phyloP scores from a whole-genome alignment of 2,113 vertebrate genomes.

The Cochlearius cochlearius region DNA sequence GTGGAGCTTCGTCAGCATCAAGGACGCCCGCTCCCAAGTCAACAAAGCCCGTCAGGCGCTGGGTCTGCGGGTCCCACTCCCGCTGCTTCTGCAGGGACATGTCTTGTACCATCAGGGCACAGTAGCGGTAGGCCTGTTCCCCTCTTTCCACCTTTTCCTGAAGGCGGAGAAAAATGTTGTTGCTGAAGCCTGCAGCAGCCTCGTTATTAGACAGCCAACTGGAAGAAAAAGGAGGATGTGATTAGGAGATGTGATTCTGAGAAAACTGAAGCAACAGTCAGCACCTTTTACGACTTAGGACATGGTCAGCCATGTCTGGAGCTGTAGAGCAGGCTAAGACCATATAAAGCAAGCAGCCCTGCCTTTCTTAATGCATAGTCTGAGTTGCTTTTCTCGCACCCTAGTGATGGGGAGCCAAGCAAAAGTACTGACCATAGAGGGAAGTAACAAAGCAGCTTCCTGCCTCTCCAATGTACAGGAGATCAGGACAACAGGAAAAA shows the following conservation, averaged over 20 bases:
- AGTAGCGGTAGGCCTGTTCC: conserved; percentile 26
- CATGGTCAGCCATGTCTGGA: background rate
- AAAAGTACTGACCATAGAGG: background rate
- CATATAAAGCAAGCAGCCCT: background rate
- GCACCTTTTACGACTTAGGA: background rate
- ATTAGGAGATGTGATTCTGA: background rate
- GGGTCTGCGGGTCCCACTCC: conserved; percentile 48
- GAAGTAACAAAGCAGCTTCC: background rate
- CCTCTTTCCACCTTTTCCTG: conserved; percentile 49
- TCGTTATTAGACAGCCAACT: conserved; percentile 59
- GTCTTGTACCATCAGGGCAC: conserved; percentile 31
- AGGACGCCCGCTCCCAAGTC: conserved; percentile 55
- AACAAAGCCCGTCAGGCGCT: conserved; percentile 20
- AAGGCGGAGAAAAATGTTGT: conserved; percentile 49
- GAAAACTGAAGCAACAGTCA: background rate
- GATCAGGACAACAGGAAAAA: background rate
- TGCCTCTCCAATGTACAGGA: background rate
- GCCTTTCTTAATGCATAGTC: background rate
- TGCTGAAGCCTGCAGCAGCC: conserved; percentile 61
- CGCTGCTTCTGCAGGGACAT: conserved; percentile 45
- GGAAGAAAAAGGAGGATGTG: background rate
- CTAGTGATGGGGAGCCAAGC: background rate
- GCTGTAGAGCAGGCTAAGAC: background rate
- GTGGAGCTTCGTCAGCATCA: conserved; percentile 46
- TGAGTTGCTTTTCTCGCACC: background rate